Conservation (phyloP, 1,140 invertebrate genomes). For the Zaprionus nigranus region DNA sequence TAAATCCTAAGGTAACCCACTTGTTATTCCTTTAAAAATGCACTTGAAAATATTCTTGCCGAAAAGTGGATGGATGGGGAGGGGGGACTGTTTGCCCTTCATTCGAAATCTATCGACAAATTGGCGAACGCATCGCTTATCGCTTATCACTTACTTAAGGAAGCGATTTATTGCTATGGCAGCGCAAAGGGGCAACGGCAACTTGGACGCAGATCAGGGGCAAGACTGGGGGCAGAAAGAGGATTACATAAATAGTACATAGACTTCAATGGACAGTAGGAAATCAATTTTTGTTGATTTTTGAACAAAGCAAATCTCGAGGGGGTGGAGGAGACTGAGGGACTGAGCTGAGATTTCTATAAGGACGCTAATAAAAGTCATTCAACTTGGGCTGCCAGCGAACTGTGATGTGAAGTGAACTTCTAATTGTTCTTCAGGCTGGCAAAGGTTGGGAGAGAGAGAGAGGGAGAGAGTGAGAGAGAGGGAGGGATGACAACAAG, state of each 20-base stretch:
- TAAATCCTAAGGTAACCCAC: background rate
- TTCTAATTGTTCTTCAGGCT: constrained; percentile 43
- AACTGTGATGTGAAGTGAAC: constrained; percentile 32
- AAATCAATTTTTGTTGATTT: constrained; percentile 44
- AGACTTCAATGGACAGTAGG: constrained; percentile 32
- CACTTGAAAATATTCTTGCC: background rate
- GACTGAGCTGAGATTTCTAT: background rate
- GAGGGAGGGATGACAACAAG: background rate
- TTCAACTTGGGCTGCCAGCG: constrained; percentile 36
- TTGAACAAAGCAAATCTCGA: constrained; percentile 23
- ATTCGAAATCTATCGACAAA: background rate
- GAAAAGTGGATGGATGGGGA: background rate
- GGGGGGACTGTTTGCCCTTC: background rate
- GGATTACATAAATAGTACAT: background rate
- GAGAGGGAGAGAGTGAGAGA: background rate
- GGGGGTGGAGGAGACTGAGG: too few relatives aligned
- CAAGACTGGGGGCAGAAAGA: background rate
- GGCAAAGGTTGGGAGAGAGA: background rate
- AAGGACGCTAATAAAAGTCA: constrained; percentile 33
- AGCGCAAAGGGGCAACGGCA: constrained; percentile 5
- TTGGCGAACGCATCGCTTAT: constrained; percentile 10
- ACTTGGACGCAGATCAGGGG: background rate
- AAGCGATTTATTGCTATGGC: constrained; percentile 22
- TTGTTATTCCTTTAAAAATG: background rate
- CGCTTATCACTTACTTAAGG: constrained; percentile 4